A percentile compares a stretch with the other conserved stretches of the same genome.
phyloP scores from a whole-genome alignment of 2,113 vertebrate species.

The Alethe diademata region DNA sequence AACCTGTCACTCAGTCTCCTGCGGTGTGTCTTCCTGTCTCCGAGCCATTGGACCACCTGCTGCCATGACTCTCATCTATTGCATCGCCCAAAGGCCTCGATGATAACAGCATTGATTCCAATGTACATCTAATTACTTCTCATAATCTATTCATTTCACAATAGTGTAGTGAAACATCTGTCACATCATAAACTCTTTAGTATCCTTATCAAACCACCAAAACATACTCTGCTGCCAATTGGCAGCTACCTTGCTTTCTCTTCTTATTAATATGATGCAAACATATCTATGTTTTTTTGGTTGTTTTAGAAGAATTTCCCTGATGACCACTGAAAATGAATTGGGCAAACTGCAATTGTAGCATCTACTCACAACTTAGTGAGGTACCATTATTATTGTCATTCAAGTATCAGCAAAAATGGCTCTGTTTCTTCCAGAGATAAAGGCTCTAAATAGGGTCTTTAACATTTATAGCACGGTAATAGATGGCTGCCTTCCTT shows the following conservation, averaged over 20 bases:
- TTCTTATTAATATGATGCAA: conserved; percentile 80
- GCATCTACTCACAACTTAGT: conserved; percentile 55
- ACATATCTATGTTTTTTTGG: conserved; percentile 73
- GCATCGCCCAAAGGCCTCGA: conserved; percentile 90
- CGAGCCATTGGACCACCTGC: conserved; percentile 88
- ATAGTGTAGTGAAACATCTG: conserved; percentile 97
- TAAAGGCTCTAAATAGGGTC: conserved; percentile 64
- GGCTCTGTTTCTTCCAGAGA: conserved; percentile 63
- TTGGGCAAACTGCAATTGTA: conserved; percentile 62
- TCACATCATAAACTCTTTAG: conserved; percentile 91
- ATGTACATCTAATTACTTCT: conserved; percentile 99
- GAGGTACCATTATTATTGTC: conserved; percentile 55
- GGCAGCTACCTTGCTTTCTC: conserved; percentile 75
- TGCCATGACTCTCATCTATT: conserved; percentile 87
- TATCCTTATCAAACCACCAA: conserved; percentile 87
- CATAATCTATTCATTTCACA: conserved; percentile 99
- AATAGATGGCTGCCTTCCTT: conserved; percentile 55
- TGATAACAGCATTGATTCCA: conserved; percentile 98
- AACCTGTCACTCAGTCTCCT: conserved; percentile 89
- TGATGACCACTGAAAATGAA: conserved; percentile 71
- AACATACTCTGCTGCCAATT: conserved; percentile 82
- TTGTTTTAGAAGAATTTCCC: conserved; percentile 77
- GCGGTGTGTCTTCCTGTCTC: conserved; percentile 87
- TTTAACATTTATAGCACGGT: conserved; percentile 62
- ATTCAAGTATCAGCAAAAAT: conserved; percentile 65